Percentiles rank a stretch among this genome's conserved stretches.
These are phyloP conservation scores for Emydoidea blandingii DNA, from an alignment of 2,797 vertebrate genomes.

Conservation along the genomic window DNA sequence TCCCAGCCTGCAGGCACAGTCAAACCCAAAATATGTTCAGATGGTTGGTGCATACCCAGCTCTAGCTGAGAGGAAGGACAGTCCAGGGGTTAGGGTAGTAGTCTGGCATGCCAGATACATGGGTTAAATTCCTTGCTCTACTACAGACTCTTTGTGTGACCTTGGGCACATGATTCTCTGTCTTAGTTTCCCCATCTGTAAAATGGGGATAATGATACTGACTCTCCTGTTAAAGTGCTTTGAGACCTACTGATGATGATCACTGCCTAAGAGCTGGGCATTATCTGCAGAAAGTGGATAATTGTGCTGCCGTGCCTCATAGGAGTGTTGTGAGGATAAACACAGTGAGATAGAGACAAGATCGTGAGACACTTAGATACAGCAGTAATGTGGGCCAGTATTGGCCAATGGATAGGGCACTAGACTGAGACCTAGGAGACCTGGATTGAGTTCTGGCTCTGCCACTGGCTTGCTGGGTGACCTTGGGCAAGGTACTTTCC, in stretches of 20 bases:
- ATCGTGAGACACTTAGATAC: not conserved
- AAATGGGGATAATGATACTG: no score
- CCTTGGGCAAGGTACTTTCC: not conserved
- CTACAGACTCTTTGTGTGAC: rapidly evolving
- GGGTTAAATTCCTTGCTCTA: not conserved
- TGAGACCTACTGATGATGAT: no score
- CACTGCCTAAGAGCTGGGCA: not conserved
- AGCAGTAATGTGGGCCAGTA: not conserved
- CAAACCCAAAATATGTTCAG: not conserved
- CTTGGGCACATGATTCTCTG: not conserved
- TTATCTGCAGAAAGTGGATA: rapidly evolving
- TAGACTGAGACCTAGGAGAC: not conserved
- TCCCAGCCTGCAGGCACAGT: not conserved
- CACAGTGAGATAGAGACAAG: rapidly evolving
- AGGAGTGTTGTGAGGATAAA: rapidly evolving
- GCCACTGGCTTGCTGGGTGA: not conserved
- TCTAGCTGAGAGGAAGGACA: not conserved
- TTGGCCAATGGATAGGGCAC: not conserved
- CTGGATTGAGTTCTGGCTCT: not conserved
- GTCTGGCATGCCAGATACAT: not conserved
- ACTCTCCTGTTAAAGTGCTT: no score
- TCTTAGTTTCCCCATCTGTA: not conserved
- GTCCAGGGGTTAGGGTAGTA: not conserved
- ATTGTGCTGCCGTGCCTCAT: not conserved
- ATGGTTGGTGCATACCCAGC: not conserved